A percentile compares a stretch with the other conserved stretches of the same genome.
Evolutionary conservation across 35 echinoderm and acorn worm genomes (phyloP).

Genomic region (Chiridota heheva): DNA sequence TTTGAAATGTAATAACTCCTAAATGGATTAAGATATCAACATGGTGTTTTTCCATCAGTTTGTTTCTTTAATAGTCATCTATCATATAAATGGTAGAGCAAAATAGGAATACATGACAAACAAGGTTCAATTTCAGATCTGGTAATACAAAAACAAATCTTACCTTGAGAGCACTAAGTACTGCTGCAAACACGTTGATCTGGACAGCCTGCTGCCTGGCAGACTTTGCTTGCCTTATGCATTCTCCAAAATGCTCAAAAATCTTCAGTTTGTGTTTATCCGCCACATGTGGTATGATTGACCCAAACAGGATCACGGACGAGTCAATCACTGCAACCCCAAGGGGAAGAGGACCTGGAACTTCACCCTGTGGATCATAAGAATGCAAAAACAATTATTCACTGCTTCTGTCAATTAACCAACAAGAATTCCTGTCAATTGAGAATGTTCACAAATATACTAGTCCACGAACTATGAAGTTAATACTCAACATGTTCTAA

Average conservation of each 20-base stretch:
- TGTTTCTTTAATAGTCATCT: too few species aligned
- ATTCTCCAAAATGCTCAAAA: conserved; percentile 93
- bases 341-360: conserved; percentile 86
- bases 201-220: conserved; percentile 96
- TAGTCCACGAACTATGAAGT: too few species aligned
- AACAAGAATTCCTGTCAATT: background rate
- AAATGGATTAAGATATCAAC: too few species aligned
- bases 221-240: conserved; percentile 93
- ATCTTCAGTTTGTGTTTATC: conserved; percentile 94
- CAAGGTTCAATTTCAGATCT: too few species aligned
- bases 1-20: too few species aligned
- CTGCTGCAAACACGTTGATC: conserved; percentile 96
- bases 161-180: conserved; percentile 99
- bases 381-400: background rate
- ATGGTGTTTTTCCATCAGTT: too few species aligned
- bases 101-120: too few species aligned
- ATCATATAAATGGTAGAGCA: too few species aligned
- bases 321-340: conserved; percentile 98
- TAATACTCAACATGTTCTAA: too few species aligned
- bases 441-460: too few species aligned
- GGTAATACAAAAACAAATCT: too few species aligned
- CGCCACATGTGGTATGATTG: conserved; percentile 88
- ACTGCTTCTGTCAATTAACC: background rate
- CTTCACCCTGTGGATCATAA: conserved; percentile 60
- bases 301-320: conserved; percentile 85